Base-by-base conservation (phyloP, 2,888 invertebrate species). In the Candidula unifasciata region DNA sequence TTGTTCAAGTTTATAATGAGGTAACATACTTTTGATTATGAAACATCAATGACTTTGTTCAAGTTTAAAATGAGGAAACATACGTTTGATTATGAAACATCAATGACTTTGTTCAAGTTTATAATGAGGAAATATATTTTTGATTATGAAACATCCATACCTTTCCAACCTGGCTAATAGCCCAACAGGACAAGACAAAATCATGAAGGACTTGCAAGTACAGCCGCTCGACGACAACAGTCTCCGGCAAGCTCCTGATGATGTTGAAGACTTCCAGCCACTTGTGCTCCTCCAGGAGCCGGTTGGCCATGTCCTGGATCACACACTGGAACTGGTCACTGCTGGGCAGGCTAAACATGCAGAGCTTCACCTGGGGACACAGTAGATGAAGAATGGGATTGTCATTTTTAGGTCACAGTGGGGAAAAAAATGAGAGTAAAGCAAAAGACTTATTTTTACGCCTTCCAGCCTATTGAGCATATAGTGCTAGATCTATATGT, bases 291-390 rank as follows among this genome's bases (percentile, higher is more conserved):
- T 74, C 82, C 37, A 90, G 82, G 30, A 91, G 84, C 27, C 89
- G 89, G 71, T 89, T 89, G 33, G 91, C 81, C 83, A 91, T 88
- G 60, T 87, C 89, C 77, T 88, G 87, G 80, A 91, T 86, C 68
- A 91, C 89, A 44, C 78, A 79, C 82, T 89, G 87, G 69, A 91
- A 91, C 80, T 89, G 89, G 3, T 80, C 71, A 82, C 91, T 91
- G 86, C 88, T 87, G 82, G 91, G 91, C 33, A 92, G 87, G 86
- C 89, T 90, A 21, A 92, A 89, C 89, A 92, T 90, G 68, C 90
- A 91, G 33, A 89, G 86, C 85, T 92, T 91, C 33, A 91, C 90
- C 80, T 85, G 79, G 0, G 21, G 8, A 54, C 16, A n/a, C n/a
- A 27, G 30, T n/a, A 33, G 18, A 69, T 18, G 27, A 69, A 69